Conservation (phyloP, 2,888 invertebrate species). For the Cantharis nigra region DNA sequence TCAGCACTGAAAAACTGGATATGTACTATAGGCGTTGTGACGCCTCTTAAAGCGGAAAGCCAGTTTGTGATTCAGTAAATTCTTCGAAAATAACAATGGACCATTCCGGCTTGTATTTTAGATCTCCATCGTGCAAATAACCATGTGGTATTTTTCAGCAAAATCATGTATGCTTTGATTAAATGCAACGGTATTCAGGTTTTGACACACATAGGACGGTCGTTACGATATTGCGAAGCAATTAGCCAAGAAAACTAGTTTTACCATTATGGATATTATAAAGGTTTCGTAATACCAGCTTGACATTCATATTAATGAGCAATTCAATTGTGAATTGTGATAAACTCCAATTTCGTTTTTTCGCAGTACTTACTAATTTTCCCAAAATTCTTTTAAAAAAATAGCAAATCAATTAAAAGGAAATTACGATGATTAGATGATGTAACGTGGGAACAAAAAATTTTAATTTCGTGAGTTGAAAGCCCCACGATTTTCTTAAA, state of each 20-base stretch:
- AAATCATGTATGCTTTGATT: slow-evolving; percentile 6
- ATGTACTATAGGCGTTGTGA: slow-evolving; percentile 27
- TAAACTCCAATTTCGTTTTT: neutral
- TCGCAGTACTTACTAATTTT: neutral
- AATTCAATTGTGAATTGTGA: neutral
- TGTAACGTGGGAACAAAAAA: neutral
- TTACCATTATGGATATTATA: neutral
- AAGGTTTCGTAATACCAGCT: neutral
- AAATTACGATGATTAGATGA: neutral
- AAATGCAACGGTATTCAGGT: slow-evolving; percentile 15
- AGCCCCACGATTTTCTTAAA: neutral
- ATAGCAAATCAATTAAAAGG: neutral
- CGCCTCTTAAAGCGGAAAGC: slow-evolving; percentile 3
- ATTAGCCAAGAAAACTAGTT: neutral
- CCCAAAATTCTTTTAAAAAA: neutral
- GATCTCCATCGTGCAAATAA: neutral
- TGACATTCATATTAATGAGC: neutral
- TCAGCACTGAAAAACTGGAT: slow-evolving; percentile 35
- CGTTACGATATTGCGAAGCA: neutral
- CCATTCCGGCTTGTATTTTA: neutral
- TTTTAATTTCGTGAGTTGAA: neutral
- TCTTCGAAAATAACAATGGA: slow-evolving; percentile 7
- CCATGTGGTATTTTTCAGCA: neutral
- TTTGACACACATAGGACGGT: slow-evolving; percentile 11
- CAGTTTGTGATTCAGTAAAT: slow-evolving; percentile 18